Evolutionary conservation across 2,888 invertebrate species (phyloP), one percentile per base, ranked within the genome.

Genomic region (Leptarthrus brevirostris): DNA sequence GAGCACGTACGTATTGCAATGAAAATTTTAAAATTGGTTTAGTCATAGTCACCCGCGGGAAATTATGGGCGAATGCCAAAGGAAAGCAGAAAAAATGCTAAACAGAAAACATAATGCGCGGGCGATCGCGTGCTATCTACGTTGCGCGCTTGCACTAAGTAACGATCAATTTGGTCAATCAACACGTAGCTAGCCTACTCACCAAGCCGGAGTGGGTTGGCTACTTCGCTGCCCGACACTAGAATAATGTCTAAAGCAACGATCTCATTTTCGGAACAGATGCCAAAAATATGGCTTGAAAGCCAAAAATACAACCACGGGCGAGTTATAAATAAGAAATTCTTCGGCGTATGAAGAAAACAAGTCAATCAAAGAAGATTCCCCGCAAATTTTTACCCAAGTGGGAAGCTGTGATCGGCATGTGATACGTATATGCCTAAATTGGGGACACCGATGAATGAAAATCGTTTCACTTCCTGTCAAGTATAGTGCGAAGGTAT

Each of bases 61-160:
- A 10, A 40, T 20, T 18, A 36, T 40, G 61, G 40, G 16, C 40
- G 40, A 40, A 30, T 61, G 61, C 61, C 61, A 20, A 18, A 61
- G 36, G 34, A 64, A 20, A 47, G 24, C 22, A 64, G n/a, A 6
- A 49, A 2, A 44, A 47, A 26, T 12, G 18, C 5, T n/a, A 64
- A 64, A 44, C 16, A 26, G 16, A 30, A 14, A 18, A 64, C 44
- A 22, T 20, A 14, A 10, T 64, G 64, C 64, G 64, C 64, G 44
- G 64, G 56, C 69, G 54, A 74, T 74, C 74, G 74, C 54, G 54
- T 66, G 73, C 66, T 52, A 36, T 61, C 40, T 22, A 70, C 40
- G 73, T 54, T 18, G 20, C 72, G 24, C 44, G 22, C 58, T 10
- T 26, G 16, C 26, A 69, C 20, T 56, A 3, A 12, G 14, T 44